phyloP scores from a whole-genome alignment of 2,888 invertebrate genomes.

The Cacoxenus indagator region DNA sequence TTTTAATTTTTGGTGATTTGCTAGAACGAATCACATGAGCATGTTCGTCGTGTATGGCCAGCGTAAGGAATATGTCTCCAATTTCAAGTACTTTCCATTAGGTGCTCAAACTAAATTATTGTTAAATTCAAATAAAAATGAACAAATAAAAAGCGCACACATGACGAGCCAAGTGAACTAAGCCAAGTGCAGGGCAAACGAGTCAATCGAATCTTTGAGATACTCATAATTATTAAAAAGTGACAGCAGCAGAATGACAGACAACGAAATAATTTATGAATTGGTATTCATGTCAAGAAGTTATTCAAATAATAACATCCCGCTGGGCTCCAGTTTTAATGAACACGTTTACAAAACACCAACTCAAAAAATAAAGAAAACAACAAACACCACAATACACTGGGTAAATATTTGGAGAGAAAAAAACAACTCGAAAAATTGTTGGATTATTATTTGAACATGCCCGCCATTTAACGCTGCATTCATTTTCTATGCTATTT shows the following conservation, averaged over 20 bases:
- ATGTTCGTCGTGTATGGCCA: too few relatives aligned
- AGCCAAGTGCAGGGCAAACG: too few relatives aligned
- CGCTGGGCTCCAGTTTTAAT: slow-evolving; percentile 47
- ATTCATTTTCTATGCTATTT: too few relatives aligned
- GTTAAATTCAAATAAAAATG: too few relatives aligned
- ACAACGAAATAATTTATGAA: not conserved
- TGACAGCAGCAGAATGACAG: not conserved
- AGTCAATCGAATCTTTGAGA: not conserved
- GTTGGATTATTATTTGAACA: slow-evolving; percentile 60
- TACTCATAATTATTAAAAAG: not conserved
- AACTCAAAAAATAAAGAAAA: slow-evolving; percentile 28
- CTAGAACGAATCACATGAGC: too few relatives aligned
- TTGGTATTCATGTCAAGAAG: not conserved
- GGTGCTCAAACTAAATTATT: too few relatives aligned
- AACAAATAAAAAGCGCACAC: too few relatives aligned
- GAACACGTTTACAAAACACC: slow-evolving; percentile 35
- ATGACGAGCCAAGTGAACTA: too few relatives aligned
- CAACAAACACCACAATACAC: slow-evolving; percentile 7
- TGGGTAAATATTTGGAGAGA: not conserved
- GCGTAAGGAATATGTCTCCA: too few relatives aligned
- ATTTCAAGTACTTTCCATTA: too few relatives aligned
- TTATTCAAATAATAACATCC: not conserved
- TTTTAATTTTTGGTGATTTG: too few relatives aligned
- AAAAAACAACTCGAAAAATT: slow-evolving; percentile 27
- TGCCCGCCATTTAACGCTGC: slow-evolving; percentile 65